Conservation (phyloP, 92 coral and sea anemone genomes). For the Palythoa grandis region DNA sequence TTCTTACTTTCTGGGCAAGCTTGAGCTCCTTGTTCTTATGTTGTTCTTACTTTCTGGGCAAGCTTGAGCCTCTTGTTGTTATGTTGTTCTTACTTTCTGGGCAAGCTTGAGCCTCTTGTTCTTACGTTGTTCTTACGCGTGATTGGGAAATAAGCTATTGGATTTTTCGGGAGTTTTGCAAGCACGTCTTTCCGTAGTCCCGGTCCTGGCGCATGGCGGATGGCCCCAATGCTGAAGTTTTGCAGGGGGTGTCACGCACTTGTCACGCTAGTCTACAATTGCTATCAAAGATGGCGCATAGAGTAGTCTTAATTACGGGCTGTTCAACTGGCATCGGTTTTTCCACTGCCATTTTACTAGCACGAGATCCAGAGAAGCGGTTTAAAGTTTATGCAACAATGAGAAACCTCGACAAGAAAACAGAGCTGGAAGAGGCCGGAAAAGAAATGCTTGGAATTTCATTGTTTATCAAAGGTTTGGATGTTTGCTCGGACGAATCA, state of each 20-base stretch:
- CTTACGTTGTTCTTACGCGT: too few relatives aligned
- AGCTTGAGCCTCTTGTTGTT: too few relatives aligned
- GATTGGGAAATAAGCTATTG: too few relatives aligned
- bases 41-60: too few relatives aligned
- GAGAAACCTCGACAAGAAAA: constrained; percentile 83
- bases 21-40: too few relatives aligned
- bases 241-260: neutral
- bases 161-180: too few relatives aligned
- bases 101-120: too few relatives aligned
- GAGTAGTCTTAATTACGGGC: constrained; percentile 87
- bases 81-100: too few relatives aligned
- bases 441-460: constrained; percentile 73
- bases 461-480: constrained; percentile 72
- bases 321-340: constrained; percentile 94
- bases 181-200: too few relatives aligned
- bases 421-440: constrained; percentile 68
- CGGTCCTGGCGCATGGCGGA: neutral
- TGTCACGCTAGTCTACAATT: neutral
- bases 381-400: constrained; percentile 94
- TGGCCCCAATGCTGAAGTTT: neutral
- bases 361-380: constrained; percentile 83
- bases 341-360: constrained; percentile 80
- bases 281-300: constrained; percentile 19
- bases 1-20: too few relatives aligned
- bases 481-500: constrained; percentile 91